phyloP scores from a whole-genome alignment of 2,888 invertebrate species.

The Aspidapion aeneum region DNA sequence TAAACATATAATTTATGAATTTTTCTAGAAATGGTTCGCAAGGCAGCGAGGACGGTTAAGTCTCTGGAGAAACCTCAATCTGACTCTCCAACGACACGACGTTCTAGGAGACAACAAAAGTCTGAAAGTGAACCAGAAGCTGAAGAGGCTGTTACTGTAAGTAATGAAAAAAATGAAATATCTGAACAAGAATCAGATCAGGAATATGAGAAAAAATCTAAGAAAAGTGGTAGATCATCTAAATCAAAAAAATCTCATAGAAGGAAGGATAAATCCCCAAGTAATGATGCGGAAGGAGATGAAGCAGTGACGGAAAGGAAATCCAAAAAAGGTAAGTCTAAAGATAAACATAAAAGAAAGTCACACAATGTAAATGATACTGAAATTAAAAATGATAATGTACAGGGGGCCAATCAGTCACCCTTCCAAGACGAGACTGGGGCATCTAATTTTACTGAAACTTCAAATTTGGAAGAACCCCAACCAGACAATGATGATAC shows the following conservation, averaged over 20 bases:
- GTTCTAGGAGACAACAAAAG: slow-evolving; percentile 49
- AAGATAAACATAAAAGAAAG: slow-evolving; percentile 44
- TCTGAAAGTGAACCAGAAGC: slow-evolving; percentile 34
- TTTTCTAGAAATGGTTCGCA: slow-evolving; percentile 61
- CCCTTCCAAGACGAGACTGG: slow-evolving; percentile 38
- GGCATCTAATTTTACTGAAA: slow-evolving; percentile 19
- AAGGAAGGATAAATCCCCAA: slow-evolving; percentile 20
- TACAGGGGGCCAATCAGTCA: slow-evolving; percentile 48
- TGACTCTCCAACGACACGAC: slow-evolving; percentile 40
- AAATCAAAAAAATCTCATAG: slow-evolving; percentile 1
- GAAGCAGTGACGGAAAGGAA: slow-evolving; percentile 40
- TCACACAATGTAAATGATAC: slow-evolving; percentile 36
- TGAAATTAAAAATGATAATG: slow-evolving; percentile 45
- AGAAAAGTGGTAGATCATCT: slow-evolving; percentile 9
- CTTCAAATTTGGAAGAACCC: slow-evolving; percentile 7
- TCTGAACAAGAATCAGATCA: slow-evolving; percentile 17
- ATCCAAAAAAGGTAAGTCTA: slow-evolving; percentile 49
- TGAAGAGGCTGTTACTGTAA: slow-evolving; percentile 35
- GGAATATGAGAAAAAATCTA: slow-evolving; percentile 8
- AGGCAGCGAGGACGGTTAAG: slow-evolving; percentile 66
- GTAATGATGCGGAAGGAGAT: slow-evolving; percentile 24
- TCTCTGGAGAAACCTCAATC: slow-evolving; percentile 58
- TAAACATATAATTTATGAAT: no score
- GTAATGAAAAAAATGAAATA: slow-evolving; percentile 7
- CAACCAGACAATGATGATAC: slow-evolving; percentile 8